Percentiles rank a stretch among this genome's conserved stretches.
Evolutionary conservation across 2,888 invertebrate species (phyloP).

Genomic region (Pomacea canaliculata): DNA sequence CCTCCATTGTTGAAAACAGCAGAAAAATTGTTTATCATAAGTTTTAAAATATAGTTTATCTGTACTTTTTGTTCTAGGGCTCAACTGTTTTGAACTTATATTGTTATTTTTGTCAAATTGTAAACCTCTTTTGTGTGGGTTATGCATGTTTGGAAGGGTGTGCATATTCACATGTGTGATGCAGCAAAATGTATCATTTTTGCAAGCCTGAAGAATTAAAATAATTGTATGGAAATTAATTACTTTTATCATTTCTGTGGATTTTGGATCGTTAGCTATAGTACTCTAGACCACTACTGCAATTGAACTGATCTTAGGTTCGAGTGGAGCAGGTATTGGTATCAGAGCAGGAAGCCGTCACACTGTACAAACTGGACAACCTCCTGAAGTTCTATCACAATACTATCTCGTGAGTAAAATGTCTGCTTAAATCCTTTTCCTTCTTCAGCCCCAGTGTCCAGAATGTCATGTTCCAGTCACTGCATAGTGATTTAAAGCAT

Average conservation of each 20-base stretch:
- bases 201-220: no score
- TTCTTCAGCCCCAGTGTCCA: no score
- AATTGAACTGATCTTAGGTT: conserved; percentile 70
- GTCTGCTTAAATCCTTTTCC: not conserved
- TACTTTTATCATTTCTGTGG: no score
- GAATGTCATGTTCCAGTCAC: no score
- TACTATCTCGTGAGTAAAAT: conserved; percentile 77
- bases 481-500: no score
- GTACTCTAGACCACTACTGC: no score
- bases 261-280: no score
- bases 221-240: no score
- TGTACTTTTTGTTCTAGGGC: no score
- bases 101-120: no score
- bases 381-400: conserved; percentile 89
- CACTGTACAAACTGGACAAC: conserved; percentile 89
- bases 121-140: not conserved
- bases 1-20: not conserved
- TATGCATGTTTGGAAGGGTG: not conserved
- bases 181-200: not conserved
- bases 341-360: conserved; percentile 85
- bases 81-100: no score
- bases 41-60: not conserved
- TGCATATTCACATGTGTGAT: not conserved
- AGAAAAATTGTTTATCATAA: not conserved
- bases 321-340: conserved; percentile 91